Conservation (phyloP, 35 echinoderm and acorn worm species). For the Lytechinus variegatus region DNA sequence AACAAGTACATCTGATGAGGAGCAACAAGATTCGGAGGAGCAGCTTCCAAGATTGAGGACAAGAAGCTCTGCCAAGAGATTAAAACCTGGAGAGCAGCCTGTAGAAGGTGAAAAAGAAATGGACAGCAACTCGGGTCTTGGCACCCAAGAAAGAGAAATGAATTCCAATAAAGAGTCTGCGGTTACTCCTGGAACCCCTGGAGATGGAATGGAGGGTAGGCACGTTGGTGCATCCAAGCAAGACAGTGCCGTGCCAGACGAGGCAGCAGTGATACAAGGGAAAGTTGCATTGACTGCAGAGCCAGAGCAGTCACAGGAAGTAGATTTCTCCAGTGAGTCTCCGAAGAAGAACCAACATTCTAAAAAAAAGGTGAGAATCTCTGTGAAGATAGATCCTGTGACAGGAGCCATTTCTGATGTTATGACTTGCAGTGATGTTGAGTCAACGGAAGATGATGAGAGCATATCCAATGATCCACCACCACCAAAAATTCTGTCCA, state of each 20-base stretch:
- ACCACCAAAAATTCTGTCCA: background rate
- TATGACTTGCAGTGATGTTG: background rate
- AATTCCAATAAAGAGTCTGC: constrained; percentile 1
- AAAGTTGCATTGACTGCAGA: background rate
- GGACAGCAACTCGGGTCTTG: background rate
- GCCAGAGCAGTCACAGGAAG: background rate
- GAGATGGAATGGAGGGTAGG: background rate
- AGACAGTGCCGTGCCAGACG: background rate
- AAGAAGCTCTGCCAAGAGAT: background rate
- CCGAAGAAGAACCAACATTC: background rate
- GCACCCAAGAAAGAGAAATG: background rate
- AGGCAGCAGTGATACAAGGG: background rate
- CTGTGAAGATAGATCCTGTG: constrained; percentile 25
- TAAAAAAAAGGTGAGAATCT: background rate
- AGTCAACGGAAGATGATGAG: background rate
- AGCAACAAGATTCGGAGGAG: background rate
- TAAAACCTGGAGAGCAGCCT: background rate
- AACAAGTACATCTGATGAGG: constrained; percentile 19
- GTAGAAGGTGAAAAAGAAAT: background rate
- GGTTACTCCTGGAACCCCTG: background rate
- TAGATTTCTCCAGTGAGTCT: background rate
- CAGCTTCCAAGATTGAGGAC: background rate
- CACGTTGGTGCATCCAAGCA: background rate
- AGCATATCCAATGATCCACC: background rate
- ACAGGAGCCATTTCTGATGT: constrained; percentile 29